phyloP scores from a whole-genome alignment of 1,140 invertebrate species.

The Melanaphis sacchari region DNA sequence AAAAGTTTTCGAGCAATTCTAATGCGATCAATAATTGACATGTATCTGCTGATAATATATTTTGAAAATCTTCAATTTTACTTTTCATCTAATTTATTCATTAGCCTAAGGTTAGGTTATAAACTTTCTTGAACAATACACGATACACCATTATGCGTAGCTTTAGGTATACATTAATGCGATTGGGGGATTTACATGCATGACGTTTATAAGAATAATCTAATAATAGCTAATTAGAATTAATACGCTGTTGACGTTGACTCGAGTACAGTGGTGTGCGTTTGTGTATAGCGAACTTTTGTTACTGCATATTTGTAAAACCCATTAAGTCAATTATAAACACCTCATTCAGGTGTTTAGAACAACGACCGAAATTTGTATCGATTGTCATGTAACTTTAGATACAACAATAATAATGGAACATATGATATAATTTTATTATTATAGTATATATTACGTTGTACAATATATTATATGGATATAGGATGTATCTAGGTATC shows the following conservation, averaged over 20 bases:
- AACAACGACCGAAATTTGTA: background rate
- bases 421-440: background rate
- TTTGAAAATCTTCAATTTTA: background rate
- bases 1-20: too few relatives aligned
- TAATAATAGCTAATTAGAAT: background rate
- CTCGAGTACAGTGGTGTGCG: background rate
- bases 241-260: conserved; percentile 1
- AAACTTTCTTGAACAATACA: background rate
- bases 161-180: background rate
- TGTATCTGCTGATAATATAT: background rate
- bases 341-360: background rate
- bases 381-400: background rate
- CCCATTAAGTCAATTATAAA: background rate
- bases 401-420: background rate
- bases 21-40: too few relatives aligned
- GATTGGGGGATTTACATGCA: background rate
- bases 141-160: background rate
- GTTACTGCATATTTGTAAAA: background rate
- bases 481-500: background rate
- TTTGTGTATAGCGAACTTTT: background rate
- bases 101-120: background rate
- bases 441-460: background rate
- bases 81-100: background rate
- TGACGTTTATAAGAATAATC: background rate
- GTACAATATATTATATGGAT: background rate